phyloP scores from a whole-genome alignment of 2,888 invertebrate genomes.

The Thysanoteuthis rhombus region DNA sequence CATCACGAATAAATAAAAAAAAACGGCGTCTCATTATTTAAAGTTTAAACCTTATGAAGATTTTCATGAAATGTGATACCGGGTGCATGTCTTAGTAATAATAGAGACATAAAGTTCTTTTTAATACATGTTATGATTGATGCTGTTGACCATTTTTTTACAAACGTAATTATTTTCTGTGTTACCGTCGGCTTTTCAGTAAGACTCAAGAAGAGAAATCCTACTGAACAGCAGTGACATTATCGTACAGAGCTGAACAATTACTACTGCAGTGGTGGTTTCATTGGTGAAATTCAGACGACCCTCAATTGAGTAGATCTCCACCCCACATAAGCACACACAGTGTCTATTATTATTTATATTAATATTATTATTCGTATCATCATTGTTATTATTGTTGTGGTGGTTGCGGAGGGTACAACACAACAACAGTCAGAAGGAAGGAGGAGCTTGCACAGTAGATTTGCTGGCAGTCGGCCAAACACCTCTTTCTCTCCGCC shows the following conservation, averaged over 20 bases:
- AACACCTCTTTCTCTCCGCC: neutral
- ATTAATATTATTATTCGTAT: neutral
- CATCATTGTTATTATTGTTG: neutral
- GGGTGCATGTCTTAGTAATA: too few relatives aligned
- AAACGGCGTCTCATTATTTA: too few relatives aligned
- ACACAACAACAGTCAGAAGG: neutral
- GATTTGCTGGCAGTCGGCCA: neutral
- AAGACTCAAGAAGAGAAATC: too few relatives aligned
- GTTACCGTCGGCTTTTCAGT: too few relatives aligned
- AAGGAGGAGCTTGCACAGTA: neutral
- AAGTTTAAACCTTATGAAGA: too few relatives aligned
- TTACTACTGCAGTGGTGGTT: neutral
- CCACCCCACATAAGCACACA: neutral
- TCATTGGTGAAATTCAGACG: neutral
- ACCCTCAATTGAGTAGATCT: constrained; percentile 12
- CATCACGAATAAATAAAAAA: too few relatives aligned
- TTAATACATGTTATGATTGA: too few relatives aligned
- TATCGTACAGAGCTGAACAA: neutral
- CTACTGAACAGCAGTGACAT: neutral
- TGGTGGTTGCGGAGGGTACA: neutral
- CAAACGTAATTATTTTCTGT: too few relatives aligned
- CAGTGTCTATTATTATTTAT: neutral
- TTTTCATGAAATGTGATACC: too few relatives aligned
- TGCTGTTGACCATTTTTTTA: too few relatives aligned
- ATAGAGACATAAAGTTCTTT: too few relatives aligned